A percentile compares a stretch with the other conserved stretches of the same genome.
Evolutionary conservation across 2,797 vertebrate genomes (phyloP).

Genomic region (Mareca strepera): DNA sequence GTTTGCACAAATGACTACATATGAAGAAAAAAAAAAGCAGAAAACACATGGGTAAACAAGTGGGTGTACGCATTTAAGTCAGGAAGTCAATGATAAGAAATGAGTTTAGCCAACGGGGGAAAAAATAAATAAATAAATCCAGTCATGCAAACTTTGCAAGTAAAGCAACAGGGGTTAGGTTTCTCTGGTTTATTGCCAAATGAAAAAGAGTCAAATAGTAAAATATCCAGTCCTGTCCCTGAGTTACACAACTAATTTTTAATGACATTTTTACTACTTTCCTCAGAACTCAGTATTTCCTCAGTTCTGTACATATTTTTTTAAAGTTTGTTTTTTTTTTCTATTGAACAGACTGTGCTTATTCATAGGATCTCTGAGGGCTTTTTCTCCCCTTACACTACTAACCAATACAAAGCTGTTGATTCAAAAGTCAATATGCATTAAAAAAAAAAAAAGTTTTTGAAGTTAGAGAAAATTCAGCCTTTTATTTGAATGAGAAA

Average conservation of each 20-base stretch:
- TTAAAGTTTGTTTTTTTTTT: background rate
- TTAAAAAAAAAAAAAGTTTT: background rate
- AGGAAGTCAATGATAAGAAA: slow-evolving; percentile 4
- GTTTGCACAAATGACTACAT: background rate
- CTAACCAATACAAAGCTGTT: background rate
- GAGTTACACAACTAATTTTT: background rate
- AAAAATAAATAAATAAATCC: background rate
- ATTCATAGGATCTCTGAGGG: background rate
- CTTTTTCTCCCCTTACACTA: background rate
- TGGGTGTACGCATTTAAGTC: background rate
- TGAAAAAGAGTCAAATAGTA: background rate
- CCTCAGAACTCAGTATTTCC: background rate
- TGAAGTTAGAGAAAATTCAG: background rate
- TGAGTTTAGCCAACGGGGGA: background rate
- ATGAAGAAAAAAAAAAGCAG: background rate
- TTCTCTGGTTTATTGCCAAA: slow-evolving; percentile 5
- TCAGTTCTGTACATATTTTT: background rate
- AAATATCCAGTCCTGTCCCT: background rate
- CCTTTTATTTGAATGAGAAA: background rate
- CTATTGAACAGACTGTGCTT: background rate
- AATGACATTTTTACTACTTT: background rate
- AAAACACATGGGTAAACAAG: background rate
- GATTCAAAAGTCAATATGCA: background rate
- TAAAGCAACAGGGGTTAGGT: background rate
- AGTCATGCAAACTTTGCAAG: background rate